Evolutionary conservation across 2,797 vertebrate genomes (phyloP).

Genomic region (Sebastes glaucus): DNA sequence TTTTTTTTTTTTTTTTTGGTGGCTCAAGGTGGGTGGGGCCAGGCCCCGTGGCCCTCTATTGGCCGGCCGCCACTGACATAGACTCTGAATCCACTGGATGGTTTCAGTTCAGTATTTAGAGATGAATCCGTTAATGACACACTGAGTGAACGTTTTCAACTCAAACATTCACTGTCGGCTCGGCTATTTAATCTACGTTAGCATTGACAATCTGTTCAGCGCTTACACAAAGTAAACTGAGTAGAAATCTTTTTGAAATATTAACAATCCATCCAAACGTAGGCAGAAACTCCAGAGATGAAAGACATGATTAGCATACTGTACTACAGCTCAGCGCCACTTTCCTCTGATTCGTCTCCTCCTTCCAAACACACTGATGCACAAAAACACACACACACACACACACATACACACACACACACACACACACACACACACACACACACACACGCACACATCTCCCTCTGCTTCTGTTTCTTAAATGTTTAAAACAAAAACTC

Average conservation of each 20-base stretch:
- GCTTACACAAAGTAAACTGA: background rate
- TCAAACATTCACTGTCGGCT: constrained; percentile 5
- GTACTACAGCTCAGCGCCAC: background rate
- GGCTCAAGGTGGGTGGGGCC: too few relatives aligned
- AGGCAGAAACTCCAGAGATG: background rate
- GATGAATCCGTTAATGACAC: background rate
- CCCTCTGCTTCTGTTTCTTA: background rate
- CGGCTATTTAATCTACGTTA: background rate
- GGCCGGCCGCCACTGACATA: too few relatives aligned
- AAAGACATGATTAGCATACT: background rate
- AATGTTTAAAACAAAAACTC: background rate
- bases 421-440: background rate
- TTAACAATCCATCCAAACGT: background rate
- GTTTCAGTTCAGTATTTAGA: background rate
- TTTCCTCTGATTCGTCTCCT: background rate
- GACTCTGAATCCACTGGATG: background rate
- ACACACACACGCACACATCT: background rate
- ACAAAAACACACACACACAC: background rate
- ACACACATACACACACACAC: background rate
- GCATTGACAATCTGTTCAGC: background rate
- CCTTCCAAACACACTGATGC: background rate
- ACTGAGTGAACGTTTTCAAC: constrained; percentile 4
- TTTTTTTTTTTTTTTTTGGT: too few relatives aligned
- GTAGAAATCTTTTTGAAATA: background rate
- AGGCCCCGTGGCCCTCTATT: too few relatives aligned